Evolutionary conservation across 2,797 vertebrate species (phyloP).

Genomic region (Arrhamphus sclerolepis): DNA sequence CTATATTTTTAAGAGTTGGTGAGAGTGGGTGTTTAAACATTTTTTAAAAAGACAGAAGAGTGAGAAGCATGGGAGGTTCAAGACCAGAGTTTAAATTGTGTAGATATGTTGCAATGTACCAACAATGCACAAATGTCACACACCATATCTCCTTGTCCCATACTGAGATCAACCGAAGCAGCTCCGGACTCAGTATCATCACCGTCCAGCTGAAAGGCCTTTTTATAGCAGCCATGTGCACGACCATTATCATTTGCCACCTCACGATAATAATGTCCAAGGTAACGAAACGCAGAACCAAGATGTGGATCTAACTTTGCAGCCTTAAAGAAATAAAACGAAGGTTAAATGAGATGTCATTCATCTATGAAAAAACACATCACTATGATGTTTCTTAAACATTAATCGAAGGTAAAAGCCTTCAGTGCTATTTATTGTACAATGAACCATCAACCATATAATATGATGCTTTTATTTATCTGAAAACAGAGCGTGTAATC

Average conservation of each 20-base stretch:
- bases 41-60: too few relatives aligned
- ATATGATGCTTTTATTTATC: too few relatives aligned
- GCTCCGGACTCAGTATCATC: constrained; percentile 88
- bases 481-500: background rate
- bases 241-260: constrained; percentile 85
- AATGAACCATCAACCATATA: background rate
- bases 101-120: background rate
- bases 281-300: constrained; percentile 86
- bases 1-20: constrained; percentile 66
- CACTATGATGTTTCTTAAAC: too few relatives aligned
- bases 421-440: too few relatives aligned
- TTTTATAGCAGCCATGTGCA: constrained; percentile 94
- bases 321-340: constrained; percentile 80
- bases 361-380: background rate
- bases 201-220: constrained; percentile 91
- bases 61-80: background rate
- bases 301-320: constrained; percentile 89
- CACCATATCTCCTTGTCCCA: constrained; percentile 92
- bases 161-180: constrained; percentile 90
- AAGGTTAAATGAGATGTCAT: background rate
- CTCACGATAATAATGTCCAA: constrained; percentile 92
- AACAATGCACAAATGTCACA: constrained; percentile 8
- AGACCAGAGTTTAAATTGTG: background rate
- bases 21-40: background rate
- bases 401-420: too few relatives aligned